Base-by-base conservation (phyloP, 1,140 invertebrate species). In the Euura saliciscinereae region DNA sequence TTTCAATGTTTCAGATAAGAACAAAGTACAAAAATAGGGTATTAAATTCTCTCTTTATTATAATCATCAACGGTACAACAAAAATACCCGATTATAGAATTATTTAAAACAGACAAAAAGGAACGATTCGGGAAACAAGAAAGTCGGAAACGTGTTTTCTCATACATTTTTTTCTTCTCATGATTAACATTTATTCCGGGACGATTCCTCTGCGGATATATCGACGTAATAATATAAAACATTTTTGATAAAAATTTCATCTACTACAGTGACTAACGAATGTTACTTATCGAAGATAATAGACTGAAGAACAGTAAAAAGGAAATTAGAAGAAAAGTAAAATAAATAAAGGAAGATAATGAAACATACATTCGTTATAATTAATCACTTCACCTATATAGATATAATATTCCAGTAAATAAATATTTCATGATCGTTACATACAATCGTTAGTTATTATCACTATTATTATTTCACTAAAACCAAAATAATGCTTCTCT, bases 141-240 rank as follows among this genome's bases (percentile, higher is more conserved):
- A 28, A 28, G 28, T 28, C 28, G 28, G 28, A 28, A 28, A 28
- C 28, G 28, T 28, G 28, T 28, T 28, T 28, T 28, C 28, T 28
- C 28, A 28, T 28, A 28, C 28, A 28, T 28, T 3, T 6, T 59
- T 59, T 28, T 3, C 11, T 67, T 11, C 66, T 75, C 67, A 66
- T 72, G 72, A 71, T 66, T 71, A 75, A 75, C 74, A 75, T 75
- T 75, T 75, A 72, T 72, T 75, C 72, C 68, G 69, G 70, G 65
- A 72, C 65, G 66, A 72, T 13, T 11, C 28, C 28, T 43, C 66
- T 8, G 13, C 66, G 42, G 68, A 67, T 43, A 45, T 28, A 28
- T 45, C 45, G 10, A 44, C 28, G 28, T 13, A n/a, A 42, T 67
- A 67, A 67, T 42, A 42, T 67, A 42, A 67, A 67, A 67, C 43